Percentiles rank a stretch among this genome's conserved stretches.
phyloP scores from a whole-genome alignment of 2,113 vertebrate genomes.

The Nestor notabilis region DNA sequence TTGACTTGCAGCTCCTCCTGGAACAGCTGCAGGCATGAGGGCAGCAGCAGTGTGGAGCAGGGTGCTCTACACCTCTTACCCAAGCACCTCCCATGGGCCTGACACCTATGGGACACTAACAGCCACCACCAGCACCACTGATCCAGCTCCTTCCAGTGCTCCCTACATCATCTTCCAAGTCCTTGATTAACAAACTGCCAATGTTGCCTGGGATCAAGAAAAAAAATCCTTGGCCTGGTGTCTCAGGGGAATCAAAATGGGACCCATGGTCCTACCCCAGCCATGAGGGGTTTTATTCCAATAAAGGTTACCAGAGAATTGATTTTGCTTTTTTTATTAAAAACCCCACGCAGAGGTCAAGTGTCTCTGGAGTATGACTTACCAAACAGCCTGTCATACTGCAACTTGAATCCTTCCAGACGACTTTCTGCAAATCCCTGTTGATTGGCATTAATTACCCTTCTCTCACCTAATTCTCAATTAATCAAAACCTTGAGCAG shows the following conservation, averaged over 20 bases:
- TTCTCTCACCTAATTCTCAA: neutral
- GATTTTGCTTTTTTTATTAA: rapidly evolving
- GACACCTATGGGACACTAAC: rapidly evolving
- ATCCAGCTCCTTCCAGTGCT: neutral
- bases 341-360: neutral
- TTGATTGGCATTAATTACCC: neutral
- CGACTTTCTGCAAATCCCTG: neutral
- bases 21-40: neutral
- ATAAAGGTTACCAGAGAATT: neutral
- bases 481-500: slow-evolving; percentile 2
- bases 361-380: rapidly evolving
- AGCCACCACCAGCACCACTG: neutral
- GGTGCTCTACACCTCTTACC: neutral
- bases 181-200: neutral
- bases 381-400: neutral
- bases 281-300: neutral
- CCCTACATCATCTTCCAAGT: neutral
- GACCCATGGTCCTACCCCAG: neutral
- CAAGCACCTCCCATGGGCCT: neutral
- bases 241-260: neutral
- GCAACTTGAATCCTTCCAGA: neutral
- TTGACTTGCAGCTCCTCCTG: neutral
- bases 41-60: neutral
- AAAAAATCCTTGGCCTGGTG: neutral
- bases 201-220: rapidly evolving